Evolutionary conservation across 2,113 vertebrate species (phyloP).

Genomic region (Ceyx melanurus): DNA sequence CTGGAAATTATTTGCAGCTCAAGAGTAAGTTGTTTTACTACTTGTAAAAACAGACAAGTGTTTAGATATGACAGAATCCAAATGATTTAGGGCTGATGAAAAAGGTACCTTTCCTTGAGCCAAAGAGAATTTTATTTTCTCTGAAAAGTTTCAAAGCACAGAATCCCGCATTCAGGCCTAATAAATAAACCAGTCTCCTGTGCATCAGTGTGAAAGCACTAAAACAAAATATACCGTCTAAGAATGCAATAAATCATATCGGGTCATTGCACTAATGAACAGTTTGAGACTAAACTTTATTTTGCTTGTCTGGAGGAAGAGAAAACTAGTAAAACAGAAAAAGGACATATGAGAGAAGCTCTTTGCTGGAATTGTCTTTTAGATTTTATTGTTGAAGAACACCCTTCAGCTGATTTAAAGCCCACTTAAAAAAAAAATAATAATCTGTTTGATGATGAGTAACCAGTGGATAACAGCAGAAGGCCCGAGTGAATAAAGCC

Average conservation of each 20-base stretch:
- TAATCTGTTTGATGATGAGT: conserved; percentile 60
- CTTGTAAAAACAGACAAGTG: background rate
- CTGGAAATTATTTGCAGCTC: background rate
- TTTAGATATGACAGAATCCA: background rate
- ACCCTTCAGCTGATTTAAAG: conserved; percentile 65
- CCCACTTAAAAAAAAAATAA: conserved; percentile 23
- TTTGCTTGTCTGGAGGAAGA: conserved; percentile 59
- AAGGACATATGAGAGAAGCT: conserved; percentile 22
- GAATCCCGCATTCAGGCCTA: background rate
- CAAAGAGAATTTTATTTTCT: background rate
- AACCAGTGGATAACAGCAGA: conserved; percentile 59
- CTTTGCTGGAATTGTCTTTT: conserved; percentile 5
- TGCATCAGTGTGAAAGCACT: conserved; percentile 27
- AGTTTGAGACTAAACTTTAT: background rate
- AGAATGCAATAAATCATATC: conserved; percentile 42
- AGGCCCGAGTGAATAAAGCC: conserved; percentile 58
- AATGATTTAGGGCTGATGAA: background rate
- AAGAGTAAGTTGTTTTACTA: background rate
- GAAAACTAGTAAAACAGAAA: conserved; percentile 51
- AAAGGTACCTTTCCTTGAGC: background rate
- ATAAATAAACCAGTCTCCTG: conserved; percentile 18
- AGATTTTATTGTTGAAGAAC: conserved; percentile 57
- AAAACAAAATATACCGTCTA: background rate
- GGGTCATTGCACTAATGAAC: conserved; percentile 44
- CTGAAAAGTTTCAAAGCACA: background rate